These are phyloP conservation scores for Chydorus sphaericus DNA, from an alignment of 2,888 invertebrate species.

Conservation along the genomic window DNA sequence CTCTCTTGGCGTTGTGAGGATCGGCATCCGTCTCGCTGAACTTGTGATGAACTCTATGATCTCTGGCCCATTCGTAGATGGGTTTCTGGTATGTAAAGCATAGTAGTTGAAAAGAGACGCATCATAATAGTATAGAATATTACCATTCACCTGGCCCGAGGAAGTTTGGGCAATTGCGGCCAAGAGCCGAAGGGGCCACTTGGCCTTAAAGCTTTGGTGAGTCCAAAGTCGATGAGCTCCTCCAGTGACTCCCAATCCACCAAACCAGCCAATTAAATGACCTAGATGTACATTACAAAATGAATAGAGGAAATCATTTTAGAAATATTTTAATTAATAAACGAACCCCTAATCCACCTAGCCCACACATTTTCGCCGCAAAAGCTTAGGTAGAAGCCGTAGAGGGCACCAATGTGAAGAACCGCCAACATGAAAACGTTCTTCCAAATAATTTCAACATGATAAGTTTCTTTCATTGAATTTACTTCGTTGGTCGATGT, in stretches of 20 bases:
- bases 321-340: constrained; percentile 38
- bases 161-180: constrained; percentile 70
- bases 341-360: constrained; percentile 54
- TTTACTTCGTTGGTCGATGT: no score
- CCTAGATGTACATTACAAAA: no score
- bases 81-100: constrained; percentile 65
- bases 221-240: constrained; percentile 95
- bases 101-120: no score
- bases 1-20: constrained; percentile 79
- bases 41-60: constrained; percentile 77
- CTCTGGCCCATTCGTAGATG: constrained; percentile 72
- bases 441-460: constrained; percentile 61
- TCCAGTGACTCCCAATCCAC: constrained; percentile 86
- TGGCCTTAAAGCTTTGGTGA: constrained; percentile 90
- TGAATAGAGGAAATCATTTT: background rate
- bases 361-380: constrained; percentile 43
- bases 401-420: constrained; percentile 49
- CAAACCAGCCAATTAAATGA: constrained; percentile 51
- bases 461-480: no score
- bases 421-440: constrained; percentile 60
- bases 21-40: constrained; percentile 87
- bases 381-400: constrained; percentile 44
- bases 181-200: constrained; percentile 66
- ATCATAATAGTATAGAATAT: no score
- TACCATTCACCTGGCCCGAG: constrained; percentile 79